A percentile compares a stretch with the other conserved stretches of the same genome.
Conservation (phyloP, 2,113 vertebrate species). For the Grantiella picta region DNA sequence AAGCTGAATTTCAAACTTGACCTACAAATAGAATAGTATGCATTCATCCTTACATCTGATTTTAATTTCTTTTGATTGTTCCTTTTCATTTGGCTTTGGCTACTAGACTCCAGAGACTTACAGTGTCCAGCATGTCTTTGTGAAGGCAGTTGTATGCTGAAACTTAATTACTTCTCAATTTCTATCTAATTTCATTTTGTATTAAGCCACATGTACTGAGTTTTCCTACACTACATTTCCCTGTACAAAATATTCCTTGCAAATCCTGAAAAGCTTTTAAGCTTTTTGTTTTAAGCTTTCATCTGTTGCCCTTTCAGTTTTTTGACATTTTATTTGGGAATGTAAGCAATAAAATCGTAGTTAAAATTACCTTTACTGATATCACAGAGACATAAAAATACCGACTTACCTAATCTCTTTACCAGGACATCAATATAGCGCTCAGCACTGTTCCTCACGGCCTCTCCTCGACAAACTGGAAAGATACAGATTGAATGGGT, state of each 20-base stretch:
- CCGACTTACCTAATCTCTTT: neutral
- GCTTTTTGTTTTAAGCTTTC: neutral
- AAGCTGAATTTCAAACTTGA: neutral
- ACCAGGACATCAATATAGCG: neutral
- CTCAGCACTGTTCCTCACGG: neutral
- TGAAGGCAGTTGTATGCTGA: neutral
- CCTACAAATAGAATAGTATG: neutral
- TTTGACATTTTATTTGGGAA: neutral
- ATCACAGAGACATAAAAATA: neutral
- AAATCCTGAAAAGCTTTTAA: neutral
- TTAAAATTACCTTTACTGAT: neutral
- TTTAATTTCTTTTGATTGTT: neutral
- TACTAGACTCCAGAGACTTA: neutral
- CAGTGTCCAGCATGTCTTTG: neutral
- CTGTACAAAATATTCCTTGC: neutral
- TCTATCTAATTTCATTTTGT: neutral
- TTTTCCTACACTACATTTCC: neutral
- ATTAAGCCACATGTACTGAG: neutral
- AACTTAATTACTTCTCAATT: neutral
- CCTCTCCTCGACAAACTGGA: neutral
- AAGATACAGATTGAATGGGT: neutral
- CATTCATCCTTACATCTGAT: neutral
- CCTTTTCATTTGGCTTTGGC: neutral
- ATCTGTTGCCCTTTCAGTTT: neutral
- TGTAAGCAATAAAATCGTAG: neutral